Evolutionary conservation across 2,113 vertebrate genomes (phyloP), one percentile per base, ranked within the genome.

Genomic region (Misgurnus anguillicaudatus): DNA sequence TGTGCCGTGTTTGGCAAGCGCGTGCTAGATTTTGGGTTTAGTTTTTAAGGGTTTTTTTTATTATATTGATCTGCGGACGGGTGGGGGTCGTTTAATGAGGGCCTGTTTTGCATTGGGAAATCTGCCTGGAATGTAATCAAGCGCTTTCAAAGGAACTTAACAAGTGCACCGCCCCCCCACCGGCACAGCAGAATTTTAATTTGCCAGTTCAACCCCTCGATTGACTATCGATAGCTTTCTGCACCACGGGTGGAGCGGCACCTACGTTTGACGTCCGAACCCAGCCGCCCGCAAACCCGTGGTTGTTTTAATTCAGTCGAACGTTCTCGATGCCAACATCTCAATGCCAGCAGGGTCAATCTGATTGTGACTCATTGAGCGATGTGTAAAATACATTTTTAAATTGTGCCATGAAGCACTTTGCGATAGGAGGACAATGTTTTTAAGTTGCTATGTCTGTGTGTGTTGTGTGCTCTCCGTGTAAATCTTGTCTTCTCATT

Each of bases 401-500:
- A 86, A 85, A n/a, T n/a, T 85, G 77, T 77, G 74, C 80, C 86
- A 78, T 82, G 57, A 75, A 81, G 66, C 65, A 77, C 77, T 82
- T 82, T 86, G n/a, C 64, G 77, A 81, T 75, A 5, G 65, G 69
- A 80, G 84, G 77, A 79, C 75, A 60, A 8, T 77, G 58, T 79
- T 61, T 70, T 80, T 75, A 53, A 55, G 17, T 68, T 74, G 14
- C 21, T 61, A 60, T 73, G 77, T 76, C 53, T 78, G 73, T 73
- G 57, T 78, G 69, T 55, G 47, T 48, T 84, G 78, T 88, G 79
- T 86, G 89, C 89, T 87, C 90, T 93, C 92, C 91, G 86, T 90
- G 89, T 89, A 91, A 90, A 92, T 93, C 42, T 47, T 92, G 93
- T 92, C 86, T 87, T 85, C 87, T 72, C 90, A 91, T 90, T 91